Evolutionary conservation across 2,113 vertebrate species (phyloP).

Genomic region (Tretioscincus oriximinensis): DNA sequence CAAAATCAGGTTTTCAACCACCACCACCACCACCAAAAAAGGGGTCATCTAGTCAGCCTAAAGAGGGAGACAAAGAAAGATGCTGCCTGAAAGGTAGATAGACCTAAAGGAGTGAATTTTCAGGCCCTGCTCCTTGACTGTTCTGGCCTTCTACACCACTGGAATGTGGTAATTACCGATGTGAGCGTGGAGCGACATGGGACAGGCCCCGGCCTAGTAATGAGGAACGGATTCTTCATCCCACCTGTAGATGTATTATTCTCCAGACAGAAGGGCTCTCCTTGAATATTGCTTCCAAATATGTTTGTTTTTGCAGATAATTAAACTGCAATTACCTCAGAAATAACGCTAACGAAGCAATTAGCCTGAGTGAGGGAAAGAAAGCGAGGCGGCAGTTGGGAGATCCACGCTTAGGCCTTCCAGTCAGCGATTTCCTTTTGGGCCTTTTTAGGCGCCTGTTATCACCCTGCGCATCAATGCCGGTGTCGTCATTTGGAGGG

Average conservation of each 20-base stretch:
- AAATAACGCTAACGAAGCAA: conserved; percentile 2
- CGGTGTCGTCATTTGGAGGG: neutral
- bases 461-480: too few species aligned
- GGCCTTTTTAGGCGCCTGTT: neutral
- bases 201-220: neutral
- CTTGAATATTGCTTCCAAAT: conserved; percentile 4
- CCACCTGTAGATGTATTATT: neutral
- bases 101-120: neutral
- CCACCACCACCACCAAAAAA: too few species aligned
- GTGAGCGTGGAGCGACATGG: too few species aligned
- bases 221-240: accelerated
- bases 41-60: too few species aligned
- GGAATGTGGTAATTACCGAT: too few species aligned
- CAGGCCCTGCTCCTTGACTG: neutral
- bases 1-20: too few species aligned
- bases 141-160: neutral
- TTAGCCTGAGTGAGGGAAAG: neutral
- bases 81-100: neutral
- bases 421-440: neutral
- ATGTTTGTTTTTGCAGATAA: conserved; percentile 23
- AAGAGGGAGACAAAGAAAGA: neutral
- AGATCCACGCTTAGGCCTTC: neutral
- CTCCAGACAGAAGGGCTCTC: neutral
- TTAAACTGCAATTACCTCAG: conserved; percentile 32
- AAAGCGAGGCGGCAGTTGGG: neutral